Percentiles rank a stretch among this genome's conserved stretches.
phyloP scores from a whole-genome alignment of 2,113 vertebrate species.

The Machaerirhynchus nigripectus region DNA sequence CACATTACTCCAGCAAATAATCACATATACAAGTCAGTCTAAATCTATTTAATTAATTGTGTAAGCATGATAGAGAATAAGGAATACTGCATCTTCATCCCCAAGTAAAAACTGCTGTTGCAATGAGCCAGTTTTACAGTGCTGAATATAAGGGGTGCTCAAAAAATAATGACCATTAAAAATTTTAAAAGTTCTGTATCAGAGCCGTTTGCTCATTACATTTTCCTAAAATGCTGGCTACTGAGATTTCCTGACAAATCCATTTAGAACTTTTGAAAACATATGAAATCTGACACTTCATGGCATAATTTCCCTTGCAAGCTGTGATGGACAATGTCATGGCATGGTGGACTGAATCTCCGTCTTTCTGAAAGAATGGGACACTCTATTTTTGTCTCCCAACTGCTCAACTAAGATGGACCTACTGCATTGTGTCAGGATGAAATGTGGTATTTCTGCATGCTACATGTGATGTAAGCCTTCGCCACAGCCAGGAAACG shows the following conservation, averaged over 20 bases:
- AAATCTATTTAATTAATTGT: constrained; percentile 58
- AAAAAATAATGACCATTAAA: constrained; percentile 47
- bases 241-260: constrained; percentile 13
- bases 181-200: constrained; percentile 15
- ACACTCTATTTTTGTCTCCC: neutral
- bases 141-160: constrained; percentile 45
- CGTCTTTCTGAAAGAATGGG: neutral
- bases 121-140: constrained; percentile 56
- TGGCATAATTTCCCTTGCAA: constrained; percentile 2
- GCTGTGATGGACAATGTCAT: neutral
- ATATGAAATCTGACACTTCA: neutral
- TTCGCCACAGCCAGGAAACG: neutral
- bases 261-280: neutral
- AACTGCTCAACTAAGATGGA: neutral
- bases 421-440: neutral
- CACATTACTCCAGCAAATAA: constrained; percentile 35
- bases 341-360: neutral
- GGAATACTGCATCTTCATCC: constrained; percentile 71
- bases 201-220: neutral
- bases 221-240: neutral
- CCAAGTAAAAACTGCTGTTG: constrained; percentile 23
- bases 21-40: constrained; percentile 16
- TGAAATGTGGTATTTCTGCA: neutral
- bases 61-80: constrained; percentile 56
- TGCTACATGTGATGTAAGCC: neutral